Evolutionary conservation across 2,888 invertebrate genomes (phyloP).

Genomic region (Metacarcinus magister): DNA sequence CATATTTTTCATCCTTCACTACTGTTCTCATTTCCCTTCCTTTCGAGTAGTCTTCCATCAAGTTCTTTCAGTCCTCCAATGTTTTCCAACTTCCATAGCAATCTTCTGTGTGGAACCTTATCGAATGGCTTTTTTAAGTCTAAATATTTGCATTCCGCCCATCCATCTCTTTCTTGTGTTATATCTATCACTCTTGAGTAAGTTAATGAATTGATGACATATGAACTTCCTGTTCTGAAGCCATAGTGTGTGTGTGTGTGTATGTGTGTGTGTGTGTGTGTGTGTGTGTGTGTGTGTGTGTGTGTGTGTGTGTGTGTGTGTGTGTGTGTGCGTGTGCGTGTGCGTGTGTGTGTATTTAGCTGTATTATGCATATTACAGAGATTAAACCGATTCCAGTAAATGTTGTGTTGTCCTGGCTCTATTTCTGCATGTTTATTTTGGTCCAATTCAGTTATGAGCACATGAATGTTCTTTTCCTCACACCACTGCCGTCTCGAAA

Average conservation of each 20-base stretch:
- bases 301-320: slow-evolving; percentile 26
- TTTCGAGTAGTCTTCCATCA: no score
- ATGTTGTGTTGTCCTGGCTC: neutral
- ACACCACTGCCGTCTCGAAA: neutral
- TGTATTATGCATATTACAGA: neutral
- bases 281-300: slow-evolving; percentile 26
- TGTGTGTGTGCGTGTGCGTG: slow-evolving; percentile 3
- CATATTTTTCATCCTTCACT: no score
- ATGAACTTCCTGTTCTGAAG: no score
- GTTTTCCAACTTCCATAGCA: no score
- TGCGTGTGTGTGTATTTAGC: neutral
- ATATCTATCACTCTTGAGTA: no score
- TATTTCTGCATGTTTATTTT: neutral
- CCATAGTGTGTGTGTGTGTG: neutral
- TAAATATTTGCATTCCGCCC: no score
- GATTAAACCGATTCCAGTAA: neutral
- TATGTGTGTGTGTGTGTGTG: slow-evolving; percentile 9
- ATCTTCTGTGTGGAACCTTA: no score
- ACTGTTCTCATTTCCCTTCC: no score
- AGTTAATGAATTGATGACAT: no score
- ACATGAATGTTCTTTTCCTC: neutral
- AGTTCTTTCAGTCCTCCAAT: no score
- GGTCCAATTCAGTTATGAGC: neutral
- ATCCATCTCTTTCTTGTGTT: no score
- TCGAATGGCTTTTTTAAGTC: no score